These are phyloP conservation scores for Pherbina coryleti DNA, from an alignment of 2,888 invertebrate species.

Conservation along the genomic window DNA sequence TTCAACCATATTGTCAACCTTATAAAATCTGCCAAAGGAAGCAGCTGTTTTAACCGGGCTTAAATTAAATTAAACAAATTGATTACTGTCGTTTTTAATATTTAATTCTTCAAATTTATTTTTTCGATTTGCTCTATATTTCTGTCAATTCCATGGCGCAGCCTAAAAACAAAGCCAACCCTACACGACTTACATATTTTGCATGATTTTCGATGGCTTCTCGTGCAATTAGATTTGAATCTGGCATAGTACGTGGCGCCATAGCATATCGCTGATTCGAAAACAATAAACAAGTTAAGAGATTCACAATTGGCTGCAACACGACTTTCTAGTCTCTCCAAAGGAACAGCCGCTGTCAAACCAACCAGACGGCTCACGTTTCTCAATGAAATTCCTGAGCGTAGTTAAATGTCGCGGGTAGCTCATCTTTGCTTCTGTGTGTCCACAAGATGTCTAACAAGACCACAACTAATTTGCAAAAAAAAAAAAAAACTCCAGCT, in stretches of 20 bases:
- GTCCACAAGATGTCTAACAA: constrained; percentile 63
- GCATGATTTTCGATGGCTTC: constrained; percentile 57
- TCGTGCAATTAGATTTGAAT: constrained; percentile 61
- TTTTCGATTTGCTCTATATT: no score
- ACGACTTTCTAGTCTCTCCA: constrained; percentile 18
- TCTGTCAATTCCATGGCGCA: no score
- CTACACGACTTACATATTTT: constrained; percentile 46
- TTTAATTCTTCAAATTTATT: no score
- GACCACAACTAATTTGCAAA: constrained; percentile 57
- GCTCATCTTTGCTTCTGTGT: constrained; percentile 59
- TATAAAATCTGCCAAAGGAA: no score
- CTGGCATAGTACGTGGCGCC: constrained; percentile 58
- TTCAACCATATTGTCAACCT: no score
- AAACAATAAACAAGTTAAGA: constrained; percentile 28
- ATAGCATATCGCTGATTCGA: constrained; percentile 56
- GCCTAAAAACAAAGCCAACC: not conserved
- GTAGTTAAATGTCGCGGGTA: constrained; percentile 42
- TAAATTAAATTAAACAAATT: no score
- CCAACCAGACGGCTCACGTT: constrained; percentile 52
- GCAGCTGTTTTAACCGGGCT: no score
- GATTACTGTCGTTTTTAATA: no score
- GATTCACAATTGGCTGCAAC: constrained; percentile 16
- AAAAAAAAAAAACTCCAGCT: constrained; percentile 40
- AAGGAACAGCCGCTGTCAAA: not conserved
- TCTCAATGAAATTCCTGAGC: constrained; percentile 62